These are phyloP conservation scores for Acronicta aceris DNA, from an alignment of 2,888 invertebrate species.

Conservation along the genomic window DNA sequence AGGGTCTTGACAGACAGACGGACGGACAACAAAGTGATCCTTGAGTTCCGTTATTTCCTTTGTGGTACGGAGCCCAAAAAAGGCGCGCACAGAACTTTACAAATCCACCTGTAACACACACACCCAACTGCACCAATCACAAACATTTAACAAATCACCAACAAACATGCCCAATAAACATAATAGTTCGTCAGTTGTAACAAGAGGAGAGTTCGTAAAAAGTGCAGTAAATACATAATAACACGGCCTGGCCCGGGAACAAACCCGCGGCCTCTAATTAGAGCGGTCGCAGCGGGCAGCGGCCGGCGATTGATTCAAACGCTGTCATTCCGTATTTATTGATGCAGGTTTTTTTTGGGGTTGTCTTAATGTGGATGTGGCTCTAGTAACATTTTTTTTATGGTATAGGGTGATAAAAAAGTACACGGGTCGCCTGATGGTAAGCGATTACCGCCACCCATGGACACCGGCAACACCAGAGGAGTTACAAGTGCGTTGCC, in stretches of 20 bases:
- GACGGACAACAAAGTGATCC: no score
- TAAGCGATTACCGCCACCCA: no score
- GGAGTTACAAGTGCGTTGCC: no score
- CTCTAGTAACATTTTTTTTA: no score
- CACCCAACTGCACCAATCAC: constrained; percentile 19
- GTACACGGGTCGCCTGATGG: no score
- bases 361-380: constrained; percentile 31
- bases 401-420: no score
- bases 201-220: constrained; percentile 47
- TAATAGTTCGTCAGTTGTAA: constrained; percentile 29
- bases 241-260: constrained; percentile 61
- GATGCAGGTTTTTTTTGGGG: constrained; percentile 30
- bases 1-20: no score
- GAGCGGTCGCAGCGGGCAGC: constrained; percentile 62
- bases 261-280: constrained; percentile 74
- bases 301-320: constrained; percentile 77
- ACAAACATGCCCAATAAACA: constrained; percentile 6
- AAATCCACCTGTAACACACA: background rate
- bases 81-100: background rate
- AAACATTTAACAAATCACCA: constrained; percentile 33
- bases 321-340: constrained; percentile 84
- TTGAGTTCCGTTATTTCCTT: no score
- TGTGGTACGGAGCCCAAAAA: no score
- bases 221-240: constrained; percentile 73
- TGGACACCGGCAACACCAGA: no score